phyloP scores from a whole-genome alignment of 2,797 vertebrate genomes.

The Gambusia yucatana region DNA sequence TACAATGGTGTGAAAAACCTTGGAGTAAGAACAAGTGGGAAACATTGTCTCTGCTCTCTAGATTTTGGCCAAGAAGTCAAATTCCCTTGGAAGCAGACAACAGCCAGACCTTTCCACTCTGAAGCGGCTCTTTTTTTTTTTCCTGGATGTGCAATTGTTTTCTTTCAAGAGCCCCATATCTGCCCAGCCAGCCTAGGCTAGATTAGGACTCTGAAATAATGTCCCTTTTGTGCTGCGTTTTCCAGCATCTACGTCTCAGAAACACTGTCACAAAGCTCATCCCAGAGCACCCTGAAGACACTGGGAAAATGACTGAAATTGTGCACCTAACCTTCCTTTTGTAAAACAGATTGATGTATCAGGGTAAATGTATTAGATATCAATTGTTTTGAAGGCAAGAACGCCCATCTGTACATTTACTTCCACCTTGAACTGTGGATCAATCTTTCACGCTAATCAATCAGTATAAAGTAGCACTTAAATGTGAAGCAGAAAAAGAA shows the following conservation, averaged over 20 bases:
- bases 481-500: neutral
- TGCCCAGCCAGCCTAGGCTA: constrained; percentile 43
- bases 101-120: constrained; percentile 34
- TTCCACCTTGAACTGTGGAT: neutral
- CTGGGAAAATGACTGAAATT: constrained; percentile 58
- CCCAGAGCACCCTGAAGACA: constrained; percentile 51
- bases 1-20: neutral
- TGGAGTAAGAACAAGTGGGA: neutral
- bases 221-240: constrained; percentile 75
- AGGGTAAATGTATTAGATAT: neutral
- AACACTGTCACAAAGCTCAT: constrained; percentile 63
- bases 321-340: neutral
- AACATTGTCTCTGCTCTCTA: neutral
- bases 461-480: neutral
- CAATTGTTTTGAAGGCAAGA: neutral
- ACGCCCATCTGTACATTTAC: neutral
- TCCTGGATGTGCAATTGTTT: constrained; percentile 56
- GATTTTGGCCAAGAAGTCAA: neutral
- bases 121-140: constrained; percentile 26
- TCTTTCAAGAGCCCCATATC: constrained; percentile 64
- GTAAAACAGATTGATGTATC: neutral
- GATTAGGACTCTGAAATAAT: constrained; percentile 69
- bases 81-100: constrained; percentile 11
- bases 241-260: constrained; percentile 59
- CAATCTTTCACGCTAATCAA: neutral